Evolutionary conservation across 2,113 vertebrate genomes (phyloP).

Genomic region (Rhadina sibilatrix): DNA sequence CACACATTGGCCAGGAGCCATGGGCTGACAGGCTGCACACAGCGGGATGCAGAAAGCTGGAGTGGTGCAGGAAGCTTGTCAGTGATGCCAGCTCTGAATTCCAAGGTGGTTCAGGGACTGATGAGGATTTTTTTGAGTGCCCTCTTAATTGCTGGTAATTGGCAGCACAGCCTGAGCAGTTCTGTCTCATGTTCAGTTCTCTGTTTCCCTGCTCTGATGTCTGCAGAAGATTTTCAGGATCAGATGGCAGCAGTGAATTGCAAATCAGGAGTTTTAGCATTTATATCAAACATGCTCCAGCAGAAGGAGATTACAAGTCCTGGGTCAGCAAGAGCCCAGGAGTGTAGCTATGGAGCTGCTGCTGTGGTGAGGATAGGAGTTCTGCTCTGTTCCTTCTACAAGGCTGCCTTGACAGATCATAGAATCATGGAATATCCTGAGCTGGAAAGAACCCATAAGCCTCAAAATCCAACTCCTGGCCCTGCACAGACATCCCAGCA

Average conservation of each 20-base stretch:
- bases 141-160: background rate
- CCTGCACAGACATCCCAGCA: background rate
- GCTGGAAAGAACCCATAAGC: background rate
- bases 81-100: background rate
- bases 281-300: background rate
- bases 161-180: background rate
- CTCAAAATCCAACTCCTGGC: background rate
- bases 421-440: background rate
- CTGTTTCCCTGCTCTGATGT: background rate
- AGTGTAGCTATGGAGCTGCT: background rate
- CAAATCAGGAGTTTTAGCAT: background rate
- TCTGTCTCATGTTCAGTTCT: background rate
- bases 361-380: background rate
- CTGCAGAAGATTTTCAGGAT: conserved; percentile 1
- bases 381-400: background rate
- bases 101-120: background rate
- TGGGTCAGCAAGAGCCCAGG: background rate
- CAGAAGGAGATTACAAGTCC: conserved; percentile 10
- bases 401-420: background rate
- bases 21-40: background rate
- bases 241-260: background rate
- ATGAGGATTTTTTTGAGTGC: background rate
- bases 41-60: rapidly evolving
- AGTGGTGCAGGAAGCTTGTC: background rate
- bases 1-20: background rate